Base-by-base conservation (phyloP, 2,797 vertebrate genomes). In the Mormyrops boulengeri region DNA sequence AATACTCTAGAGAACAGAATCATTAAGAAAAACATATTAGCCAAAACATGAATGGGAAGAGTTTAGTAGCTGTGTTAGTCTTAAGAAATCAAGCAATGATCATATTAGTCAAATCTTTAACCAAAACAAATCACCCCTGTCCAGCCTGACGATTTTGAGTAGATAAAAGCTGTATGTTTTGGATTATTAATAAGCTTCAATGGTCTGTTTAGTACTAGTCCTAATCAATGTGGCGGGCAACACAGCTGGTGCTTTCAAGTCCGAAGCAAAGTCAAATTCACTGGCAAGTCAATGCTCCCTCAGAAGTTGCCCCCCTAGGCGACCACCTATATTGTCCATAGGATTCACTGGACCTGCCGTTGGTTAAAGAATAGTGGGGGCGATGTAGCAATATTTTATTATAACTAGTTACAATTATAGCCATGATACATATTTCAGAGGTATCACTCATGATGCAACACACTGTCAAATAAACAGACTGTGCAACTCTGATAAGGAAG, bases 71-170 rank as follows among this genome's bases (percentile, higher is more conserved):
- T 66, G n/a, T 89, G 85, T 50, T 47, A 90, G 89, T 89, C 88
- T 90, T 89, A 90, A 89, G 19, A 52, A 91, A 92, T 91, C 90
- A 91, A 87, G 66, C 88, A 87, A 90, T 90, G 89, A 91, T 89
- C 90, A 92, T 8, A 62, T 62, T 62, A 19, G 7, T 60, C 57
- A 22, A 19, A 52, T 52, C 50, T 52, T 3, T 52, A 53, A 14
- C n/a, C 57, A 62, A 8, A n/a, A 92, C 90, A 53, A 53, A 14
- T 53, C 52, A 53, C 52, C 17, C 52, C 52, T 14, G 12, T 14
- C 50, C 12, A 52, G 50, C 12, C 50, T 52, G 50, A 5, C 0
- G 0, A 55, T 19, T 0, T 55, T 17, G 19, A n/a, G 19, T 57
- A n/a, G 1, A 60, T 57, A n/a, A 60, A 60, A 19, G 19, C 19